phyloP scores from a whole-genome alignment of 2,113 vertebrate genomes.

The Pelecanoides urinatrix region DNA sequence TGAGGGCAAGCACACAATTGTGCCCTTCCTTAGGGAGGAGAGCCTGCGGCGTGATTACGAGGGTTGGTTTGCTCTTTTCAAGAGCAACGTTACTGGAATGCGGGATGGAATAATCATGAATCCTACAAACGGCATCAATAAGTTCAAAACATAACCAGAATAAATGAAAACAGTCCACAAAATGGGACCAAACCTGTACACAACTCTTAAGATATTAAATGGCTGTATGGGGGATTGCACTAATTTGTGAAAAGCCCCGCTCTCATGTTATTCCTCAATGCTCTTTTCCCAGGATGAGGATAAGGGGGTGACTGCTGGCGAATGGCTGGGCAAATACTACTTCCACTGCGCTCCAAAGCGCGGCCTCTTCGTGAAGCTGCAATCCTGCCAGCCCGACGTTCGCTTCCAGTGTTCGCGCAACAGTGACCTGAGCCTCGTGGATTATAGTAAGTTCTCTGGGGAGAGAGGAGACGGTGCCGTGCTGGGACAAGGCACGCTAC shows the following conservation, averaged over 20 bases:
- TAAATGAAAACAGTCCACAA: neutral
- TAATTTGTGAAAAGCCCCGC: accelerated
- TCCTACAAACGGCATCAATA: too few relatives aligned
- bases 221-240: accelerated
- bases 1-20: neutral
- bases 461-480: accelerated
- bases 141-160: neutral
- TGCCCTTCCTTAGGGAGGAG: neutral
- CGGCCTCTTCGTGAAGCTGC: constrained; percentile 81
- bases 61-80: neutral
- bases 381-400: constrained; percentile 75
- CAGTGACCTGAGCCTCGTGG: accelerated
- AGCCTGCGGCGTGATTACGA: neutral
- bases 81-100: neutral
- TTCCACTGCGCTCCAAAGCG: constrained; percentile 72
- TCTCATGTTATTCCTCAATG: neutral
- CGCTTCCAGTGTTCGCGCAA: constrained; percentile 58
- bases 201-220: neutral
- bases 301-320: constrained; percentile 73
- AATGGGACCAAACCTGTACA: neutral
- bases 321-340: constrained; percentile 59
- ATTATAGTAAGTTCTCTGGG: neutral
- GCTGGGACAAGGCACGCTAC: accelerated
- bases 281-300: constrained; percentile 73
- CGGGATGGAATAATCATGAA: neutral